Percentiles rank a stretch among this genome's conserved stretches.
Evolutionary conservation across 2,797 vertebrate species (phyloP).

Genomic region (Acridotheres tristis): DNA sequence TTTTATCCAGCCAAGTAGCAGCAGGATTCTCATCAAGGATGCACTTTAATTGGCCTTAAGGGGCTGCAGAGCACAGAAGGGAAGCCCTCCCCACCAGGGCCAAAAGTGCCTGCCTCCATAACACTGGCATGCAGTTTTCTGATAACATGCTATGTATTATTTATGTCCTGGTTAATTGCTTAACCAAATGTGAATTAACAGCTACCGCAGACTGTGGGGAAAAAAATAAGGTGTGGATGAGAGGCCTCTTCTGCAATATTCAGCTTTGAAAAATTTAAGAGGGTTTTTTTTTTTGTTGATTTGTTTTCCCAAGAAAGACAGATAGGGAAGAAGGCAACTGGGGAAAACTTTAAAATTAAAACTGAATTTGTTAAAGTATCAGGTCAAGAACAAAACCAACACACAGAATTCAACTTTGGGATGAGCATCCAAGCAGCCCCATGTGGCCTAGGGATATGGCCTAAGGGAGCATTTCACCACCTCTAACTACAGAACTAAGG

Average conservation of each 20-base stretch:
- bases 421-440: not conserved
- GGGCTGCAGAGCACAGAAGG: slow-evolving; percentile 16
- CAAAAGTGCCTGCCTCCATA: not conserved
- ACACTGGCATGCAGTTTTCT: not conserved
- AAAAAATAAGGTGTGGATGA: not conserved
- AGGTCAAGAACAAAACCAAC: not conserved
- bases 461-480: not conserved
- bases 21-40: slow-evolving; percentile 39
- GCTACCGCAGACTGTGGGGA: not conserved
- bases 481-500: not conserved
- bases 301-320: not conserved
- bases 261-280: not conserved
- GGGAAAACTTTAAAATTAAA: not conserved
- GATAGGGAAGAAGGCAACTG: not conserved
- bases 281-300: not conserved
- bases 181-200: slow-evolving; percentile 37
- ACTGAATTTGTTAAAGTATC: not conserved
- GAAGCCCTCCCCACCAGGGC: not conserved
- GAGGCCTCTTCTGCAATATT: not conserved
- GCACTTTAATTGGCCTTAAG: slow-evolving; percentile 43
- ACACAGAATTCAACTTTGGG: not conserved
- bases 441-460: not conserved
- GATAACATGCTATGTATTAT: slow-evolving; percentile 50
- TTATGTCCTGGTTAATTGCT: slow-evolving; percentile 48
- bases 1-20: not conserved